Percentiles rank a stretch among this genome's conserved stretches.
These are phyloP conservation scores for Calcarius ornatus DNA, from an alignment of 2,113 vertebrate genomes.

Conservation along the genomic window DNA sequence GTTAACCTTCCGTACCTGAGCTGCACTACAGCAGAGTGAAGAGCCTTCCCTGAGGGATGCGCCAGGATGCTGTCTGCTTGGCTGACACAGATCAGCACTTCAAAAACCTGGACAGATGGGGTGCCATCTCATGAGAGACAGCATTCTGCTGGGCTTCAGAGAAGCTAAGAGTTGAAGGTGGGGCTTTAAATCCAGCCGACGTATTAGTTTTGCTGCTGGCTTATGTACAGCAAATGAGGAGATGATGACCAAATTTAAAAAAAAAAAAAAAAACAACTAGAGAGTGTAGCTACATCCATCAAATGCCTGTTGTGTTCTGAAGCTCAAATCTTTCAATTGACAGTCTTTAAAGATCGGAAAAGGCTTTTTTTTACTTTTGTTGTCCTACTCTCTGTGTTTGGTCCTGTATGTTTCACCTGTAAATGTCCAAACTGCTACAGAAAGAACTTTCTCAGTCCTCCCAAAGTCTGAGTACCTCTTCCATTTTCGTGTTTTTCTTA, in stretches of 20 bases:
- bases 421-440: not conserved
- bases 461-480: not conserved
- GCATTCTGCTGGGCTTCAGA: not conserved
- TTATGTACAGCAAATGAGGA: not conserved
- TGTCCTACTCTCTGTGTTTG: not conserved
- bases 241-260: not conserved
- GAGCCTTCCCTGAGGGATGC: not conserved
- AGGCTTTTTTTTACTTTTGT: not conserved
- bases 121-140: not conserved
- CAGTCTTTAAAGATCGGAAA: not conserved
- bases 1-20: not conserved
- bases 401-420: not conserved
- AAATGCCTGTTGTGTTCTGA: not conserved
- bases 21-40: not conserved
- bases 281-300: not conserved
- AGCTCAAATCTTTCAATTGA: not conserved
- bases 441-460: not conserved
- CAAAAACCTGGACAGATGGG: conserved; percentile 25
- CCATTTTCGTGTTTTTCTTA: not conserved
- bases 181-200: not conserved
- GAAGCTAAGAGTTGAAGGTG: not conserved
- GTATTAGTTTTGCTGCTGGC: not conserved
- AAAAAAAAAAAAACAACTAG: not conserved
- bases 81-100: not conserved
- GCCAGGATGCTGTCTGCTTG: not conserved